Percentiles rank a stretch among this genome's conserved stretches.
phyloP scores from a whole-genome alignment of 64 coral and sea anemone genomes.

The Platygyra sinensis region DNA sequence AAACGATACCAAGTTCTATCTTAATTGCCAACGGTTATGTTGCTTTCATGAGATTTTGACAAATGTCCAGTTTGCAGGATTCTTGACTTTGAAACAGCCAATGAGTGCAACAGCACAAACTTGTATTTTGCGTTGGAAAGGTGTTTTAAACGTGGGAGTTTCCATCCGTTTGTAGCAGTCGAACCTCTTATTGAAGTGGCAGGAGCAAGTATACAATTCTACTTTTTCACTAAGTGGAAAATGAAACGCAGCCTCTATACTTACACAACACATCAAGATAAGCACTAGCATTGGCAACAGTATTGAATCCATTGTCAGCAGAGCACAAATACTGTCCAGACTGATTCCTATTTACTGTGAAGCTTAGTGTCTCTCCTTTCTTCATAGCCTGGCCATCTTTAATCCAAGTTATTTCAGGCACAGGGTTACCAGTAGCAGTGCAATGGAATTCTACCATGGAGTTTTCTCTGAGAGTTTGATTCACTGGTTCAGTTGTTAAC shows the following conservation, averaged over 20 bases:
- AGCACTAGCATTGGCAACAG: slow-evolving; percentile 1
- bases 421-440: background rate
- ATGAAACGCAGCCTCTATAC: background rate
- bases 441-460: background rate
- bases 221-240: too few species aligned
- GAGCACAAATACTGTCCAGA: slow-evolving; percentile 15
- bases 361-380: background rate
- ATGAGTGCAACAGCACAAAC: too few species aligned
- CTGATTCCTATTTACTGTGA: background rate
- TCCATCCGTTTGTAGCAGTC: too few species aligned
- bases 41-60: too few species aligned
- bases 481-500: background rate
- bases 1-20: too few species aligned
- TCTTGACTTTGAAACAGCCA: too few species aligned
- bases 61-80: too few species aligned
- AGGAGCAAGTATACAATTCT: too few species aligned
- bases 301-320: slow-evolving; percentile 5
- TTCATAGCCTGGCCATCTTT: background rate
- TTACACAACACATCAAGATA: background rate
- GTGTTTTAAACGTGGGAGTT: too few species aligned
- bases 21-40: too few species aligned
- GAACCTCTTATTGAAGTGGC: too few species aligned
- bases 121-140: too few species aligned
- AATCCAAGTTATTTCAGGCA: background rate
- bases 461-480: slow-evolving; percentile 1